A percentile compares a stretch with the other conserved stretches of the same genome.
These are phyloP conservation scores for Anguilla rostrata DNA, from an alignment of 2,113 vertebrate genomes.

Conservation along the genomic window DNA sequence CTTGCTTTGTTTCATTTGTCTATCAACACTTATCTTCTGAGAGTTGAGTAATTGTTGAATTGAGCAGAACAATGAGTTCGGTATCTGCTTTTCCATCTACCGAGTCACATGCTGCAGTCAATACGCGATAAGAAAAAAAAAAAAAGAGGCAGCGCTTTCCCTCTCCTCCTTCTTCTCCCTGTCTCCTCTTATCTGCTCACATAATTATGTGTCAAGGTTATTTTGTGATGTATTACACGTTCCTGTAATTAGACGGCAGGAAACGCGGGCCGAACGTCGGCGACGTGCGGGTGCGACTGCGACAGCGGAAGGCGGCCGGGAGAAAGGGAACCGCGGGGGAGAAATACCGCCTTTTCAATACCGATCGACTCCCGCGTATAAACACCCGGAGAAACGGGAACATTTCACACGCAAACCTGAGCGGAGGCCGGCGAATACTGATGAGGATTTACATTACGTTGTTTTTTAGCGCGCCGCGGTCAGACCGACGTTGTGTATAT, in stretches of 20 bases:
- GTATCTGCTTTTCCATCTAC: slow-evolving; percentile 52
- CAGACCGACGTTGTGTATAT: slow-evolving; percentile 40
- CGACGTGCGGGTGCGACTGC: neutral
- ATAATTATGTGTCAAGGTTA: slow-evolving; percentile 41
- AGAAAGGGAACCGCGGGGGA: neutral
- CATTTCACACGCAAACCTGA: slow-evolving; percentile 19
- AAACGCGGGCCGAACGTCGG: slow-evolving; percentile 13
- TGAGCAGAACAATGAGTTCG: slow-evolving; percentile 55
- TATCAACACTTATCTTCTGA: slow-evolving; percentile 49
- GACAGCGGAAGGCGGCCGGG: slow-evolving; percentile 12
- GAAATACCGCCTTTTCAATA: slow-evolving; percentile 31
- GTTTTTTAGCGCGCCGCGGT: slow-evolving; percentile 36
- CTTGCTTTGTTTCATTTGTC: slow-evolving; percentile 51
- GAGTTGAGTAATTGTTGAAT: slow-evolving; percentile 48
- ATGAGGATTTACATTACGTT: slow-evolving; percentile 32
- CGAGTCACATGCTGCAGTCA: slow-evolving; percentile 23
- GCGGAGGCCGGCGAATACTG: slow-evolving; percentile 29
- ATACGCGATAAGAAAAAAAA: neutral
- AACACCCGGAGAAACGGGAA: slow-evolving; percentile 23
- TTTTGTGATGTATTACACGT: slow-evolving; percentile 40
- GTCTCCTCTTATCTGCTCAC: slow-evolving; percentile 16
- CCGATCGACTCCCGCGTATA: slow-evolving; percentile 16
- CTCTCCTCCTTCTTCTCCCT: slow-evolving; percentile 18
- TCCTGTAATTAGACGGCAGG: slow-evolving; percentile 27
- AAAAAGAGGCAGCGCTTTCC: neutral